Conservation (phyloP, 2,113 vertebrate species). For the Bujurquina vittata region DNA sequence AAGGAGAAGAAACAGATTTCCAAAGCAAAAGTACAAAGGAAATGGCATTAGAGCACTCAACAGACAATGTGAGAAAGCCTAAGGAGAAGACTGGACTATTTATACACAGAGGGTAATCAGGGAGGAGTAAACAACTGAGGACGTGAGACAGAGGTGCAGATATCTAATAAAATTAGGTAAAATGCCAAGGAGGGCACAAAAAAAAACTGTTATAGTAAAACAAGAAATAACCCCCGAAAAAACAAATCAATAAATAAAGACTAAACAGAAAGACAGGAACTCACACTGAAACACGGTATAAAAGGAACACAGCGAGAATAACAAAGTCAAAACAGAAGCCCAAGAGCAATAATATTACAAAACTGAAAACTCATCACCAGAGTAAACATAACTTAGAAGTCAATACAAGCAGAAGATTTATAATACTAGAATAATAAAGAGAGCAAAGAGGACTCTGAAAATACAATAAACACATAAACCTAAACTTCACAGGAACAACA, state of each 20-base stretch:
- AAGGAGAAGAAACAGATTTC: not conserved
- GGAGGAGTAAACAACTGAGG: not conserved
- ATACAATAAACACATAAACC: not conserved
- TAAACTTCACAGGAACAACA: not conserved
- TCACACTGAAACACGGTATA: not conserved
- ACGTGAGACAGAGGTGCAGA: not conserved
- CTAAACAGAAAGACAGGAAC: not conserved
- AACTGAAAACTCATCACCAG: not conserved
- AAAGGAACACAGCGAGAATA: not conserved
- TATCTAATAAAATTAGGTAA: not conserved
- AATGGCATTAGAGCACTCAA: not conserved
- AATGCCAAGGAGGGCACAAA: not conserved
- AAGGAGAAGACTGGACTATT: not conserved
- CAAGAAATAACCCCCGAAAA: not conserved
- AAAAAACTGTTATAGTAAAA: not conserved
- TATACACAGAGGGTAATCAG: conserved; percentile 3
- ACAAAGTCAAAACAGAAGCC: not conserved
- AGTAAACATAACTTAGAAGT: not conserved
- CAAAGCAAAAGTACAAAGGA: not conserved
- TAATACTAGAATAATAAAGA: not conserved
- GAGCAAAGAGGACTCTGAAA: not conserved
- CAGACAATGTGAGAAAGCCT: not conserved
- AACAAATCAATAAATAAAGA: not conserved
- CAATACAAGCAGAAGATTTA: too few species aligned
- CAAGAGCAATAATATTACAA: not conserved